Evolutionary conservation across 1,140 invertebrate genomes (phyloP).

Genomic region (Drosophila auraria): DNA sequence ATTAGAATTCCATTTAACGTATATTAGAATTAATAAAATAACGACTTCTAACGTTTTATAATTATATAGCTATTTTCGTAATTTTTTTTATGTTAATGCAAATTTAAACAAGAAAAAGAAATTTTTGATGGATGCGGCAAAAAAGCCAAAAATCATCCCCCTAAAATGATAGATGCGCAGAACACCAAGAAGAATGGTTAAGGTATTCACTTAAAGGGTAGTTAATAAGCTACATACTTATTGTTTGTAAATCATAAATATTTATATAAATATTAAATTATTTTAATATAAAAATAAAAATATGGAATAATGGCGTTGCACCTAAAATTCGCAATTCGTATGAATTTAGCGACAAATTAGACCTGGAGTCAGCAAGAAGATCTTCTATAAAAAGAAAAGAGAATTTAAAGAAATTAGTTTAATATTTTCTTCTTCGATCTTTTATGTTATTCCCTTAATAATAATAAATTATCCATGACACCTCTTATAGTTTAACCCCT

Average conservation of each 20-base stretch:
- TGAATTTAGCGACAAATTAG: background rate
- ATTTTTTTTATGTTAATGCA: slow-evolving; percentile 17
- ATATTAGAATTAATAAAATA: background rate
- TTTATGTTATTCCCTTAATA: too few relatives aligned
- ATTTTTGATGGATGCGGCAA: slow-evolving; percentile 53
- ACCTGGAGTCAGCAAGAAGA: background rate
- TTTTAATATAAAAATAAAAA: background rate
- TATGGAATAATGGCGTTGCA: too few relatives aligned
- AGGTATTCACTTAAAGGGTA: slow-evolving; percentile 9
- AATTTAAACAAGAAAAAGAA: slow-evolving; percentile 33
- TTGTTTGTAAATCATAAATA: background rate
- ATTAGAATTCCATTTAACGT: background rate
- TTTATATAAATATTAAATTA: background rate
- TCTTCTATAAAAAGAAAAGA: background rate
- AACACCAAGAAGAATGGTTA: slow-evolving; percentile 1
- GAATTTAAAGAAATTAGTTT: too few relatives aligned
- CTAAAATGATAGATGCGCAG: slow-evolving; percentile 23
- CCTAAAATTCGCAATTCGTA: background rate
- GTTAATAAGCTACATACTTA: background rate
- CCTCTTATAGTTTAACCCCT: background rate
- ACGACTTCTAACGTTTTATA: background rate
- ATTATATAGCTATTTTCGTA: slow-evolving; percentile 2
- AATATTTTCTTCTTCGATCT: too few relatives aligned
- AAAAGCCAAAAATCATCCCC: slow-evolving; percentile 28
- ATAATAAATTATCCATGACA: too few relatives aligned